Evolutionary conservation across 2,888 invertebrate genomes (phyloP).

Genomic region (Diogma glabrata): DNA sequence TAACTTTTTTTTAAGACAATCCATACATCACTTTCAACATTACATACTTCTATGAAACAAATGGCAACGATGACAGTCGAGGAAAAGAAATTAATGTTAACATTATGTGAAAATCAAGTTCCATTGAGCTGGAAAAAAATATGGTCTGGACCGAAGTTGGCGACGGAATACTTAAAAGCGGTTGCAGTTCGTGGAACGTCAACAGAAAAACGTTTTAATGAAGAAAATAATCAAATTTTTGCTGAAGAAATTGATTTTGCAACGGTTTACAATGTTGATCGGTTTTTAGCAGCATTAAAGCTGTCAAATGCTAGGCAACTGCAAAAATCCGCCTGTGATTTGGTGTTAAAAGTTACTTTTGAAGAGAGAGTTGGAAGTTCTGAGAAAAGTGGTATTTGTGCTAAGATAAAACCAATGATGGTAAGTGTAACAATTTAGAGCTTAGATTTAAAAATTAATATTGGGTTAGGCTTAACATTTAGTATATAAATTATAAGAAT

Average conservation of each 20-base stretch:
- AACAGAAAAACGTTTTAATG: conserved; percentile 28
- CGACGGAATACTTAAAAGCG: conserved; percentile 31
- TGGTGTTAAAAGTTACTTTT: conserved; percentile 21
- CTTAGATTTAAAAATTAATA: background rate
- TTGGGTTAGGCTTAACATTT: no score
- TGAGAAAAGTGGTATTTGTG: conserved; percentile 18
- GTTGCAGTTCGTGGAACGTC: conserved; percentile 28
- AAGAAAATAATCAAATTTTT: conserved; percentile 26
- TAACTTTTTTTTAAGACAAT: conserved; percentile 24
- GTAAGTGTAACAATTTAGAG: conserved; percentile 20
- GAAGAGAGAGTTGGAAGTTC: background rate
- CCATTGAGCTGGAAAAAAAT: conserved; percentile 30
- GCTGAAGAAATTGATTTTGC: conserved; percentile 27
- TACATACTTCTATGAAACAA: conserved; percentile 26
- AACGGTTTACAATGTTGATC: conserved; percentile 32
- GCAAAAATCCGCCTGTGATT: conserved; percentile 28
- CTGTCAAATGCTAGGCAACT: conserved; percentile 28
- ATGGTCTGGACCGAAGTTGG: conserved; percentile 31
- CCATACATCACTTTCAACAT: conserved; percentile 28
- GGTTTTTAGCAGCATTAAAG: conserved; percentile 31
- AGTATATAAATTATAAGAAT: background rate
- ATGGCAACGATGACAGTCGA: conserved; percentile 17
- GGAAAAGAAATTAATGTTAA: conserved; percentile 22
- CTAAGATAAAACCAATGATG: conserved; percentile 28
- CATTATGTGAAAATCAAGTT: conserved; percentile 24